Evolutionary conservation across 2,113 vertebrate genomes (phyloP).

Genomic region (Bufo bufo): DNA sequence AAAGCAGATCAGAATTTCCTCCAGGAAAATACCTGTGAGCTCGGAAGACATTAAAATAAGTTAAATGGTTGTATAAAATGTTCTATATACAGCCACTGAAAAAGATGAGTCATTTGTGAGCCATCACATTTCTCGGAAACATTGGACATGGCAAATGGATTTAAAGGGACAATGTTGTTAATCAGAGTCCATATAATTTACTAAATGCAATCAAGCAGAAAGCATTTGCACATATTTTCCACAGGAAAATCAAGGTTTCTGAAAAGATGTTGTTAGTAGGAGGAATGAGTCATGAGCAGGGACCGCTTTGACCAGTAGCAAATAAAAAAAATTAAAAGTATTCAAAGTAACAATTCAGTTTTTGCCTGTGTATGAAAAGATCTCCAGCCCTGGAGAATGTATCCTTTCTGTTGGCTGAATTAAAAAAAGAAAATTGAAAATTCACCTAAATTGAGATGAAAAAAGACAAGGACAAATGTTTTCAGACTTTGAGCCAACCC

Average conservation of each 20-base stretch:
- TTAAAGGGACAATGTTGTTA: not conserved
- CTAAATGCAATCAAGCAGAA: not conserved
- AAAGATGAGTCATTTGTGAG: constrained; percentile 3
- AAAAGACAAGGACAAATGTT: no score
- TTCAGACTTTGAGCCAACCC: no score
- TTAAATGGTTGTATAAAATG: not conserved
- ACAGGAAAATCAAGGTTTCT: not conserved
- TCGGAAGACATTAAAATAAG: not conserved
- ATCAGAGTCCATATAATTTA: not conserved
- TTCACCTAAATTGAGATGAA: no score
- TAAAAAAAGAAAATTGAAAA: no score
- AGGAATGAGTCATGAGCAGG: not conserved
- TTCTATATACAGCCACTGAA: not conserved
- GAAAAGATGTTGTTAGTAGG: not conserved
- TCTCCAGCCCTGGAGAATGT: not conserved
- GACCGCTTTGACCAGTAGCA: not conserved
- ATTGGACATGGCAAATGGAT: not conserved
- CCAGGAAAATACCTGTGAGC: not conserved
- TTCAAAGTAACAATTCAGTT: not conserved
- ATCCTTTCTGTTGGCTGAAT: no score
- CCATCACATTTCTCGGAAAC: not conserved
- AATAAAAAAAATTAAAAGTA: not conserved
- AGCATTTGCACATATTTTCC: not conserved
- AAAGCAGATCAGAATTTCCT: not conserved
- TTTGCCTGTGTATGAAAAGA: not conserved